Conservation (phyloP, 2,797 vertebrate genomes). For the Clamator glandarius region DNA sequence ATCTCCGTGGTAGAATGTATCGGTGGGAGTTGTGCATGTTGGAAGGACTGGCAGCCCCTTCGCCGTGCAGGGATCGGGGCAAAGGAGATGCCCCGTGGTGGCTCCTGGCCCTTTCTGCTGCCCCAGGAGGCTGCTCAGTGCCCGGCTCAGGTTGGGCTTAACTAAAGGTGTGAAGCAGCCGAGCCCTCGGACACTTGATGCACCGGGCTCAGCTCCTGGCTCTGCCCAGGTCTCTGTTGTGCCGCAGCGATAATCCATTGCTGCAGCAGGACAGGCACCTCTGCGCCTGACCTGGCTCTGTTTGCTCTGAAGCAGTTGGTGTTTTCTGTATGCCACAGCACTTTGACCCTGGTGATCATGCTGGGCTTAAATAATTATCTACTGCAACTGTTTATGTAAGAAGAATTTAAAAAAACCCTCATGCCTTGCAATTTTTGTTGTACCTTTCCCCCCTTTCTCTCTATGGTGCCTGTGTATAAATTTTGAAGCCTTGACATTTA, state of each 20-base stretch:
- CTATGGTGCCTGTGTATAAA: neutral
- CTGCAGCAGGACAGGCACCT: neutral
- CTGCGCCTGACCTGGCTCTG: neutral
- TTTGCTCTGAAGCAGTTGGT: neutral
- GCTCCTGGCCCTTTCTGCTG: neutral
- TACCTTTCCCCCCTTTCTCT: neutral
- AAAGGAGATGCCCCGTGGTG: neutral
- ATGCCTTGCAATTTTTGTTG: neutral
- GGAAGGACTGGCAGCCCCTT: neutral
- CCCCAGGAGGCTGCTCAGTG: accelerated
- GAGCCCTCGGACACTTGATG: accelerated
- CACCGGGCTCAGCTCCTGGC: neutral
- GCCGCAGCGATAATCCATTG: neutral
- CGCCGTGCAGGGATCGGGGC: accelerated
- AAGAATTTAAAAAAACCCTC: neutral
- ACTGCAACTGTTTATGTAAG: neutral
- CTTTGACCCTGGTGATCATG: neutral
- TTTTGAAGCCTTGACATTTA: neutral
- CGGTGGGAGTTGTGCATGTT: neutral
- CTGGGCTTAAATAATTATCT: conserved; percentile 1
- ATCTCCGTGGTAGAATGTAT: neutral
- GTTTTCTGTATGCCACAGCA: neutral
- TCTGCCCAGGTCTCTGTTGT: neutral
- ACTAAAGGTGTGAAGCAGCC: neutral
- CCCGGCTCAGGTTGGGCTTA: neutral